phyloP scores from a whole-genome alignment of 2,888 invertebrate genomes.

The Epirrita christyi region DNA sequence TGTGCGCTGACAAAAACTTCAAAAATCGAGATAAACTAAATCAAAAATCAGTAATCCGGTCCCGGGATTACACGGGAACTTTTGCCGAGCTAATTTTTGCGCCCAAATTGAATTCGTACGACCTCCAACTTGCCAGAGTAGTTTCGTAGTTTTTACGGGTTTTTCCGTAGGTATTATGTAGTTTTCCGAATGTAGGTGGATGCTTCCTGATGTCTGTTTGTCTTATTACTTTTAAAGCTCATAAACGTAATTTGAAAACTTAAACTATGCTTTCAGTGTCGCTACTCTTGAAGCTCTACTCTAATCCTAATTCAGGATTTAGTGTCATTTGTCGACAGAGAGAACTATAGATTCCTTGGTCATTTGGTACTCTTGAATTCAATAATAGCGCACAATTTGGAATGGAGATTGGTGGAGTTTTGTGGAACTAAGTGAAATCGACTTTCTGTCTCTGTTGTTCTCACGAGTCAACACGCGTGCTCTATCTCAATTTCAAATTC shows the following conservation, averaged over 20 bases:
- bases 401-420: too few relatives aligned
- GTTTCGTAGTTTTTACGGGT: conserved; percentile 36
- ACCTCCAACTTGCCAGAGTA: conserved; percentile 28
- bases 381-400: too few relatives aligned
- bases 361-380: too few relatives aligned
- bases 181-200: conserved; percentile 14
- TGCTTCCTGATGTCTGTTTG: conserved; percentile 1
- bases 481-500: too few relatives aligned
- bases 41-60: conserved; percentile 44
- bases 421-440: too few relatives aligned
- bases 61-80: conserved; percentile 47
- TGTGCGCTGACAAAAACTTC: conserved; percentile 20
- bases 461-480: too few relatives aligned
- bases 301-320: too few relatives aligned
- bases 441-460: too few relatives aligned
- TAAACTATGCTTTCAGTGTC: neutral
- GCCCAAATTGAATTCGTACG: conserved; percentile 57
- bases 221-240: neutral
- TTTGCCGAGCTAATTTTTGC: conserved; percentile 50
- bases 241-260: neutral
- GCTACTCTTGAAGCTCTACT: too few relatives aligned
- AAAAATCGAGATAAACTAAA: conserved; percentile 40
- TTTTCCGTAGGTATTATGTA: neutral
- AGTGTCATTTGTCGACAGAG: too few relatives aligned
- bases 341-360: too few relatives aligned